Conservation (phyloP, 2,888 invertebrate genomes). For the Altica lythri region DNA sequence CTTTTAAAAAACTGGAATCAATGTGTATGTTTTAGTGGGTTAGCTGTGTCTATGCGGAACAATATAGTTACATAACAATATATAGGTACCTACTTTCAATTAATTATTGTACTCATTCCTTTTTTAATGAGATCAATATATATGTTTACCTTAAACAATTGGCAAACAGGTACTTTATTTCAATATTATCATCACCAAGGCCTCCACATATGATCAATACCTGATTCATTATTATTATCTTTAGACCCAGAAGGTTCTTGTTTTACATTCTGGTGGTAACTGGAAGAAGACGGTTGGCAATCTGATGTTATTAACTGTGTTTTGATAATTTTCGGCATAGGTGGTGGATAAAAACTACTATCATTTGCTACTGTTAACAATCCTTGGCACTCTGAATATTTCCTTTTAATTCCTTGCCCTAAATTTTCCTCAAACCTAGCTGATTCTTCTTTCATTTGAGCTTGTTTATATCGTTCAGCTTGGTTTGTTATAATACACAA, state of each 20-base stretch:
- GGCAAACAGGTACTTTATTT: background rate
- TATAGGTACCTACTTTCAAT: too few relatives aligned
- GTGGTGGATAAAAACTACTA: constrained; percentile 32
- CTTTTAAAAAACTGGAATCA: too few relatives aligned
- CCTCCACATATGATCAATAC: constrained; percentile 55
- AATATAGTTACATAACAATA: too few relatives aligned
- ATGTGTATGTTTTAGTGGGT: too few relatives aligned
- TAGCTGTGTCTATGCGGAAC: too few relatives aligned
- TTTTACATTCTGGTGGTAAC: too few relatives aligned
- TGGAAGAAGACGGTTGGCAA: constrained; percentile 17
- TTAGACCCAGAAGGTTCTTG: constrained; percentile 23
- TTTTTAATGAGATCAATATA: background rate
- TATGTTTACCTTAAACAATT: background rate
- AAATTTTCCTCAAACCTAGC: constrained; percentile 51
- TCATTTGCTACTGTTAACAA: constrained; percentile 40
- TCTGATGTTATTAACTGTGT: constrained; percentile 29
- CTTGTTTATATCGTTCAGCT: constrained; percentile 52
- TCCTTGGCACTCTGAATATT: constrained; percentile 40
- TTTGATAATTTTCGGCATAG: constrained; percentile 42
- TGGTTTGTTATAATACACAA: constrained; percentile 55
- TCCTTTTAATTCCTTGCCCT: constrained; percentile 47
- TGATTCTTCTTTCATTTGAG: constrained; percentile 51
- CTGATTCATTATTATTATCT: constrained; percentile 36
- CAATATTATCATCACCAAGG: constrained; percentile 51
- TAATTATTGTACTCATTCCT: too few relatives aligned